These are phyloP conservation scores for Melanerpes formicivorus DNA, from an alignment of 2,113 vertebrate species.

Conservation along the genomic window DNA sequence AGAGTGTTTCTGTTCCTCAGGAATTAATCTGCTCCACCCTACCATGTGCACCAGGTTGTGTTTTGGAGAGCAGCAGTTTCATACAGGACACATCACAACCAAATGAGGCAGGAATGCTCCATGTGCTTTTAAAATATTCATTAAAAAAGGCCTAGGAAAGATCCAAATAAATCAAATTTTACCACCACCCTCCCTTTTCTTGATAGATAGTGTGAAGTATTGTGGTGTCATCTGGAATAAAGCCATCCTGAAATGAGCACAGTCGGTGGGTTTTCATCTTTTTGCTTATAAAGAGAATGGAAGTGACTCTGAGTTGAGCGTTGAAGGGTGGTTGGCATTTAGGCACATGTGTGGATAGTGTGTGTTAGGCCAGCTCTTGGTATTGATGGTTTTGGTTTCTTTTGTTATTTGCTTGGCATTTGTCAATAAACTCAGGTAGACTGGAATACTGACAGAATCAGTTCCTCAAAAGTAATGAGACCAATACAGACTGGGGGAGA, in stretches of 20 bases:
- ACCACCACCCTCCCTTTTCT: fast-evolving
- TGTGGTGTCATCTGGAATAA: neutral
- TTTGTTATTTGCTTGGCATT: neutral
- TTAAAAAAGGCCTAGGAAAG: neutral
- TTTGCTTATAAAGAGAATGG: neutral
- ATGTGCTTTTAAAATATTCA: neutral
- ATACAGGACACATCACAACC: neutral
- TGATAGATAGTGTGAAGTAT: neutral
- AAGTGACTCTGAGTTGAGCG: neutral
- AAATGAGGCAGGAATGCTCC: neutral
- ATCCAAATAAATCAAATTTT: neutral
- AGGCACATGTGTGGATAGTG: neutral
- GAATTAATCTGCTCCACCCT: neutral
- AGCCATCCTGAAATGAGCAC: neutral
- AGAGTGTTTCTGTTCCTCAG: neutral
- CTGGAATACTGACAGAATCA: neutral
- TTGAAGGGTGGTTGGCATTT: neutral
- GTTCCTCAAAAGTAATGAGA: neutral
- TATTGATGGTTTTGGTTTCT: neutral
- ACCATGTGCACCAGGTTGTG: neutral
- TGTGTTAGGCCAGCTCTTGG: neutral
- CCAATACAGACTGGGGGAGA: neutral
- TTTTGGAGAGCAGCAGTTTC: neutral
- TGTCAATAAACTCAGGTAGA: neutral
- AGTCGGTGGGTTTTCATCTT: neutral